Evolutionary conservation across 2,888 invertebrate genomes (phyloP).

Genomic region (Odontomyia ornata): DNA sequence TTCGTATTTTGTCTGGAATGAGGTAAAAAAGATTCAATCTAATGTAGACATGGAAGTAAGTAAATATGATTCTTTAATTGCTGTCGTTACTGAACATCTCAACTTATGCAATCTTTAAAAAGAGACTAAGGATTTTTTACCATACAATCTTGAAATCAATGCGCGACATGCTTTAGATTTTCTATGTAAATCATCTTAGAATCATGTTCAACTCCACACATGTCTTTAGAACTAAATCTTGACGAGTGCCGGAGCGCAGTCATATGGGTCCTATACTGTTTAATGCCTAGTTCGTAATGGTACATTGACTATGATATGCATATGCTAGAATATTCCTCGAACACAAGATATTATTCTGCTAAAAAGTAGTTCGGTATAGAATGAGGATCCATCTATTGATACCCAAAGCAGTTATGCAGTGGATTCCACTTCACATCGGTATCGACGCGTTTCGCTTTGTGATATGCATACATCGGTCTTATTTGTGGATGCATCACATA

Average conservation of each 20-base stretch:
- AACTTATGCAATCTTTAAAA: no score
- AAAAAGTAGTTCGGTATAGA: background rate
- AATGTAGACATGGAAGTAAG: no score
- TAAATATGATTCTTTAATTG: no score
- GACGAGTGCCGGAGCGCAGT: background rate
- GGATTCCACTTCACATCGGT: background rate
- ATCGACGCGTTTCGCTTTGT: constrained; percentile 14
- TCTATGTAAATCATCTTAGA: no score
- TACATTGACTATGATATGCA: background rate
- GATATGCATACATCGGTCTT: background rate
- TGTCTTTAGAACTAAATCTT: background rate
- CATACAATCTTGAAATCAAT: no score
- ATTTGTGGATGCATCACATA: no score
- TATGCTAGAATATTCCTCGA: background rate
- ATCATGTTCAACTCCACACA: background rate
- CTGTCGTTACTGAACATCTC: no score
- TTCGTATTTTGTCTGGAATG: background rate
- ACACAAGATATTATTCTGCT: no score
- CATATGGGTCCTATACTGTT: background rate
- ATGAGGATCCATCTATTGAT: constrained; percentile 18
- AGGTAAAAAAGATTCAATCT: no score
- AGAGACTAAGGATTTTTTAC: no score
- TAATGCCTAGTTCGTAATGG: background rate
- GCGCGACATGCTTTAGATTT: no score
- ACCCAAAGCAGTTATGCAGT: constrained; percentile 3